Conservation (phyloP, 2,113 vertebrate genomes). For the Ornithorhynchus anatinus region DNA sequence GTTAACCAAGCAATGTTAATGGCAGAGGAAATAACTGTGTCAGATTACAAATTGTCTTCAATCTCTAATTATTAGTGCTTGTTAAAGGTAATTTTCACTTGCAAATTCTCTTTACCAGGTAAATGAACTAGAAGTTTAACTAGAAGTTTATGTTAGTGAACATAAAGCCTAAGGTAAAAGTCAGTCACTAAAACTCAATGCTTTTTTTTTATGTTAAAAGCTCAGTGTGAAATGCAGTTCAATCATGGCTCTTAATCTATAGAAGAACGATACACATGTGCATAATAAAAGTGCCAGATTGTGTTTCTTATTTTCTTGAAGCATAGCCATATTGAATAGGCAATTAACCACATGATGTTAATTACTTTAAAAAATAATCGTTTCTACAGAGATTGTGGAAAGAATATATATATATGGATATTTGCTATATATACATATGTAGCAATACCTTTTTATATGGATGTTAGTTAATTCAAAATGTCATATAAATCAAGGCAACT, state of each 20-base stretch:
- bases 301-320: constrained; percentile 22
- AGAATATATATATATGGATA: background rate
- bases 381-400: background rate
- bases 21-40: constrained; percentile 5
- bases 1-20: background rate
- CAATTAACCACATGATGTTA: constrained; percentile 15
- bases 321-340: constrained; percentile 35
- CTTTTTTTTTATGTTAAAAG: constrained; percentile 26
- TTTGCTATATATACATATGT: background rate
- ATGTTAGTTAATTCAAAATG: background rate
- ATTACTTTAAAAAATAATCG: constrained; percentile 16
- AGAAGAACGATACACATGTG: constrained; percentile 30
- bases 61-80: constrained; percentile 11
- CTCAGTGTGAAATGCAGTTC: constrained; percentile 11
- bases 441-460: too few relatives aligned
- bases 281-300: constrained; percentile 19
- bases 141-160: too few relatives aligned
- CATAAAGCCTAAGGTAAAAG: constrained; percentile 37
- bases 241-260: constrained; percentile 10
- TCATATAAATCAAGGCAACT: too few relatives aligned
- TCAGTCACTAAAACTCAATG: constrained; percentile 11
- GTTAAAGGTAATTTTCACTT: constrained; percentile 12
- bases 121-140: constrained; percentile 4
- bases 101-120: background rate
- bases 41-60: background rate